Evolutionary conservation across 1,140 invertebrate species (phyloP).

Genomic region (Drosophila sulfurigaster): DNA sequence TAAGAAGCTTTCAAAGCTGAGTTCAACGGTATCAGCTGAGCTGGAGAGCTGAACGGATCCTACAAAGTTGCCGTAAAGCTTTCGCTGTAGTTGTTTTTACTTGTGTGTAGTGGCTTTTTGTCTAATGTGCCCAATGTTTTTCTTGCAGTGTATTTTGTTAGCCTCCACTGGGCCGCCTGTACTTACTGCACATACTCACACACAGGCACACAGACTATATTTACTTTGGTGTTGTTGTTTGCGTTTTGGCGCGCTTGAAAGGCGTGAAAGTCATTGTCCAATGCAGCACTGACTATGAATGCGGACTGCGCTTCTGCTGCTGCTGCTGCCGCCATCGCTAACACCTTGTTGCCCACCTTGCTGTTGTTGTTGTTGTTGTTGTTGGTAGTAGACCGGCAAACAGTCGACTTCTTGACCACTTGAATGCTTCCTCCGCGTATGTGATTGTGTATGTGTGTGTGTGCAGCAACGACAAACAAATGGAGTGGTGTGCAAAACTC

Average conservation of each 20-base stretch:
- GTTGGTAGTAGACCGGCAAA: not conserved
- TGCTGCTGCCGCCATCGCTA: conserved; percentile 38
- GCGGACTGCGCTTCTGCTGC: conserved; percentile 5
- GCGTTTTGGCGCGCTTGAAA: conserved; percentile 76
- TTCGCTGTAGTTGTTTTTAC: not conserved
- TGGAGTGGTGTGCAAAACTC: conserved; percentile 72
- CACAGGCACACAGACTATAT: conserved; percentile 11
- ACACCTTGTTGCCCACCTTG: conserved; percentile 36
- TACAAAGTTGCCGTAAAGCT: conserved; percentile 20
- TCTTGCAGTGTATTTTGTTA: conserved; percentile 10
- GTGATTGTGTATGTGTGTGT: conserved; percentile 21
- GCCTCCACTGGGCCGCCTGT: conserved; percentile 15
- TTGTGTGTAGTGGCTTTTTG: not conserved
- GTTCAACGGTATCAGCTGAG: conserved; percentile 43
- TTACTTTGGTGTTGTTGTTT: conserved; percentile 35
- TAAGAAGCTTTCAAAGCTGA: conserved; percentile 22
- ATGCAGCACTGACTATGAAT: conserved; percentile 42
- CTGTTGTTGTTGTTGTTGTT: not conserved
- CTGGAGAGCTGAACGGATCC: conserved; percentile 45
- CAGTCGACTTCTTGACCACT: conserved; percentile 29
- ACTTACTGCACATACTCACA: conserved; percentile 19
- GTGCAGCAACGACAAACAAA: conserved; percentile 45
- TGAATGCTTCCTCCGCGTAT: conserved; percentile 28
- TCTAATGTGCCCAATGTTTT: not conserved
- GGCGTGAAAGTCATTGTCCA: conserved; percentile 80